Percentiles rank a stretch among this genome's conserved stretches.
phyloP scores from a whole-genome alignment of 2,113 vertebrate species.

The Xiphophorus couchianus region DNA sequence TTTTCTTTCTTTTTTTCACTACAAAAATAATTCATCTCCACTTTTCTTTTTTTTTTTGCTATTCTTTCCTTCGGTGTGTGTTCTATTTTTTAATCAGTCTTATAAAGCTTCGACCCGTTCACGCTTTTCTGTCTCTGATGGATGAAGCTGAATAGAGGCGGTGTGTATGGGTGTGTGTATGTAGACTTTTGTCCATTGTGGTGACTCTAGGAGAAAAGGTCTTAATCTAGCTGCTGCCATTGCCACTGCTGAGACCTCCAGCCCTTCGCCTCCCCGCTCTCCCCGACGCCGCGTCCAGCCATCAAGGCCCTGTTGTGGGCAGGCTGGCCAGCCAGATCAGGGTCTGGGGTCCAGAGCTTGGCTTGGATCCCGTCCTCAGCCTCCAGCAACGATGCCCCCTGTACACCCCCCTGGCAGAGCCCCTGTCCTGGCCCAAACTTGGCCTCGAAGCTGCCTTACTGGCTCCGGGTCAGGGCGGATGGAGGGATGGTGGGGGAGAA shows the following conservation, averaged over 20 bases:
- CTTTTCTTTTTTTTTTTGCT: constrained; percentile 43
- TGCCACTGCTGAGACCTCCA: constrained; percentile 69
- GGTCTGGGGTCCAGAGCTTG: constrained; percentile 71
- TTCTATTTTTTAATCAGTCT: constrained; percentile 62
- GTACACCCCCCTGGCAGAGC: constrained; percentile 53
- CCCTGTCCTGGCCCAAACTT: constrained; percentile 61
- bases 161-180: constrained; percentile 39
- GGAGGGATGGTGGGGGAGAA: constrained; percentile 38
- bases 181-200: constrained; percentile 67
- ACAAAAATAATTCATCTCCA: constrained; percentile 72
- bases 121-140: constrained; percentile 71
- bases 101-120: constrained; percentile 60
- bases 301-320: constrained; percentile 60
- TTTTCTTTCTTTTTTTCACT: constrained; percentile 15
- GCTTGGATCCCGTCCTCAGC: constrained; percentile 65
- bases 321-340: constrained; percentile 60
- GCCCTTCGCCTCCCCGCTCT: constrained; percentile 55
- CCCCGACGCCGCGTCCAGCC: constrained; percentile 69
- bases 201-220: constrained; percentile 68
- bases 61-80: constrained; percentile 57
- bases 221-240: constrained; percentile 76
- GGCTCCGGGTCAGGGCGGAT: constrained; percentile 57
- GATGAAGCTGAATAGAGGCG: constrained; percentile 60
- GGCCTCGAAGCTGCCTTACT: constrained; percentile 64
- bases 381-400: constrained; percentile 34